These are phyloP conservation scores for Boulengeromyrus knoepffleri DNA, from an alignment of 2,113 vertebrate genomes.

Conservation along the genomic window DNA sequence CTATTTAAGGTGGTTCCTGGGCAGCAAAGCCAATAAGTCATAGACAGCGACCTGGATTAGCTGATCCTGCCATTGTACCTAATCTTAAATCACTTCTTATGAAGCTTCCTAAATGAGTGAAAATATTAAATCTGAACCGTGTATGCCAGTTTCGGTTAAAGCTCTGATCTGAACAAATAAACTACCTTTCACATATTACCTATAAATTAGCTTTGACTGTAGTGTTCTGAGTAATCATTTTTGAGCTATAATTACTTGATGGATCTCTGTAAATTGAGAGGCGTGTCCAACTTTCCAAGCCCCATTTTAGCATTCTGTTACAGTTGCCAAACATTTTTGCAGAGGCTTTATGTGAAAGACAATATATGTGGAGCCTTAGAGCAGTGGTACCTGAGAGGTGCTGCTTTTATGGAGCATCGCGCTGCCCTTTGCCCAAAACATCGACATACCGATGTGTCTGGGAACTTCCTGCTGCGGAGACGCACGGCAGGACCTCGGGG, in stretches of 20 bases:
- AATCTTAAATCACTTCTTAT: not conserved
- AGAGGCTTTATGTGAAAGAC: not conserved
- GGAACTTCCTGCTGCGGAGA: conserved; percentile 12
- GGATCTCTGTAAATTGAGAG: not conserved
- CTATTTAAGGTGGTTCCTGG: not conserved
- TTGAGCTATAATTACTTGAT: not conserved
- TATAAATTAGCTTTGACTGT: not conserved
- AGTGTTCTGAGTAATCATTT: not conserved
- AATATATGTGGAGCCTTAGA: not conserved
- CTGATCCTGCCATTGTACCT: not conserved
- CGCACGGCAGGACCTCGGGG: conserved; percentile 4
- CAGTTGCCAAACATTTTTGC: not conserved
- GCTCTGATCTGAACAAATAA: not conserved
- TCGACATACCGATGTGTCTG: not conserved
- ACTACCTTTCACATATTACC: not conserved
- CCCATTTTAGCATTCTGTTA: not conserved
- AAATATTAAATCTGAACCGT: not conserved
- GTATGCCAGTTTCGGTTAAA: not conserved
- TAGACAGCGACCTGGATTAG: not conserved
- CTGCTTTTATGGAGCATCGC: not conserved
- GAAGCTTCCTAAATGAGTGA: not conserved
- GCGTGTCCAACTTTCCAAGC: not conserved
- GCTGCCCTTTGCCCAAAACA: not conserved
- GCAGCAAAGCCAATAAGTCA: not conserved
- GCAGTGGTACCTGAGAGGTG: not conserved